phyloP scores from a whole-genome alignment of 2,113 vertebrate species.

The Cheirogaleus medius region DNA sequence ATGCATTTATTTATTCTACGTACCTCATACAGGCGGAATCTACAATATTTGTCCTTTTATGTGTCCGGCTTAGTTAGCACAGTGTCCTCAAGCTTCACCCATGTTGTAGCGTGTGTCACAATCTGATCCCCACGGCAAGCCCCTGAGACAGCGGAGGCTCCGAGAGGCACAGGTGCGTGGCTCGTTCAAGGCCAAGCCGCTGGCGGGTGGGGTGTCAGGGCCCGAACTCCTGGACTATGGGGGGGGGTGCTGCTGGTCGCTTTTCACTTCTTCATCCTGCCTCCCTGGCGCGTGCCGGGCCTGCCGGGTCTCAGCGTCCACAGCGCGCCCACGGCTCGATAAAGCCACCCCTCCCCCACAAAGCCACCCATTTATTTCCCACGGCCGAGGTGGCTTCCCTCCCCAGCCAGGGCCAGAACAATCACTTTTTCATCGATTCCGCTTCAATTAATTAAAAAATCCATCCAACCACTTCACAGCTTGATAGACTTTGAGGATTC shows the following conservation, averaged over 20 bases:
- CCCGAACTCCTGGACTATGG: not conserved
- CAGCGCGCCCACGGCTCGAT: not conserved
- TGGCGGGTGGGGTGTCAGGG: not conserved
- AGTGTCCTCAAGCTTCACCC: not conserved
- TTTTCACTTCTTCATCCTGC: not conserved
- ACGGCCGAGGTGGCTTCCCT: not conserved
- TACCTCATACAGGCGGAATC: rapidly evolving
- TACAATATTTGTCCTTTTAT: not conserved
- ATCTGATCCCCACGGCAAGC: not conserved
- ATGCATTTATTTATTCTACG: not conserved
- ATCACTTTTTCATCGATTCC: slow-evolving; percentile 71
- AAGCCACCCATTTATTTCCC: not conserved
- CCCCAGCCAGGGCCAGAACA: slow-evolving; percentile 10
- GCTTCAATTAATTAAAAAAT: slow-evolving; percentile 76
- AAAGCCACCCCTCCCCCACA: not conserved
- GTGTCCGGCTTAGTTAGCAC: not conserved
- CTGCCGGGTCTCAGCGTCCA: not conserved
- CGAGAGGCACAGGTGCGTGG: not conserved
- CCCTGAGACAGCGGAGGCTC: rapidly evolving
- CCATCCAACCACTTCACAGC: slow-evolving; percentile 56
- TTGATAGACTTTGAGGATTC: slow-evolving; percentile 64
- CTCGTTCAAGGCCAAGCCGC: not conserved
- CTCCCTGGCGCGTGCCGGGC: rapidly evolving
- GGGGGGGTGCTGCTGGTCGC: rapidly evolving
- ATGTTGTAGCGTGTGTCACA: not conserved